A percentile compares a stretch with the other conserved stretches of the same genome.
These are phyloP conservation scores for Anhinga anhinga DNA, from an alignment of 2,113 vertebrate genomes.

Conservation along the genomic window DNA sequence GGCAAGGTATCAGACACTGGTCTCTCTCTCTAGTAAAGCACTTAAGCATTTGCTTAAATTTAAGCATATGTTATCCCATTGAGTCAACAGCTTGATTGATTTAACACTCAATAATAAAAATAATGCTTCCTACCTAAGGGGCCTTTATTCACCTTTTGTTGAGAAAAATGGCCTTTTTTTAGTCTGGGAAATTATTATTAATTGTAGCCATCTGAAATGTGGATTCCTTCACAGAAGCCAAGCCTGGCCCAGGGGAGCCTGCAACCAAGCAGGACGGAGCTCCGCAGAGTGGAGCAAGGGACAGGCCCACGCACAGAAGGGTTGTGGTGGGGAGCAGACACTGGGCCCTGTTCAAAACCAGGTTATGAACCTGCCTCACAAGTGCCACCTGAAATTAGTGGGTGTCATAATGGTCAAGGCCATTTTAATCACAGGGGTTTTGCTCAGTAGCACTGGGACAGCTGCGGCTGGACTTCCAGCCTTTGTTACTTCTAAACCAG, in stretches of 20 bases:
- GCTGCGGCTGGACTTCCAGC: not conserved
- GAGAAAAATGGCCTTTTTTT: not conserved
- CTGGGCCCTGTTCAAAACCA: not conserved
- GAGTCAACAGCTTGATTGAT: not conserved
- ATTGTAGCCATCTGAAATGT: not conserved
- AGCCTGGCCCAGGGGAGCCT: not conserved
- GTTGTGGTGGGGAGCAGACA: not conserved
- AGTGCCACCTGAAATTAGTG: fast-evolving
- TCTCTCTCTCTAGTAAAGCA: not conserved
- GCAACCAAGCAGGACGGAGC: fast-evolving
- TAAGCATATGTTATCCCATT: not conserved
- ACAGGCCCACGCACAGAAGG: not conserved
- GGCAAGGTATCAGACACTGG: not conserved
- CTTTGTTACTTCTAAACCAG: not conserved
- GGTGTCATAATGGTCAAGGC: not conserved
- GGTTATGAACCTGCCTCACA: not conserved
- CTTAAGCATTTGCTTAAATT: not conserved
- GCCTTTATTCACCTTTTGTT: not conserved
- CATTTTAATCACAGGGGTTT: fast-evolving
- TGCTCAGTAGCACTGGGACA: not conserved
- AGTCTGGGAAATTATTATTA: not conserved
- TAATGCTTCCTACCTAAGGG: not conserved
- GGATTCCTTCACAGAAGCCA: not conserved
- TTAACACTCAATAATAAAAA: slow-evolving; percentile 1
- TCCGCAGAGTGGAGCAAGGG: too few species aligned